Evolutionary conservation across 2,797 vertebrate genomes (phyloP).

Genomic region (Tokudaia muenninki): DNA sequence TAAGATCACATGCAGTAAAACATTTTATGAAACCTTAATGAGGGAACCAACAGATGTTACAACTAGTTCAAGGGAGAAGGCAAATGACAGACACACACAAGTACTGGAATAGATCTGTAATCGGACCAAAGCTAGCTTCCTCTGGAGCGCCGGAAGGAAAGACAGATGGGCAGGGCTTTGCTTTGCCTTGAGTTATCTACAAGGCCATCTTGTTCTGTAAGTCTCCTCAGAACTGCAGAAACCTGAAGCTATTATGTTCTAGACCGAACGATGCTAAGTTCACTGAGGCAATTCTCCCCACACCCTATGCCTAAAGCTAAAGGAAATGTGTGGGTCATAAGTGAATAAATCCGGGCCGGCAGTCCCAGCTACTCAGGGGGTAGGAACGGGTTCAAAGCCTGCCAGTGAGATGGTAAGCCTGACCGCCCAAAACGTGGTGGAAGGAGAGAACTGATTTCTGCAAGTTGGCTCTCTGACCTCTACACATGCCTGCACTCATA

Average conservation of each 20-base stretch:
- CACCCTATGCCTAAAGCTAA: not conserved
- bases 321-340: not conserved
- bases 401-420: not conserved
- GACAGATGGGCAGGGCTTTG: not conserved
- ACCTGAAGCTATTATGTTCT: not conserved
- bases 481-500: not conserved
- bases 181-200: not conserved
- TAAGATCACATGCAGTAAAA: not conserved
- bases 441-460: not conserved
- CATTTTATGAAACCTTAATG: not conserved
- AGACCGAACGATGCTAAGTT: not conserved
- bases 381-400: not conserved
- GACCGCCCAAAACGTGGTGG: not conserved
- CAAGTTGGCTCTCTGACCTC: not conserved
- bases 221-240: not conserved
- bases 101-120: conserved; percentile 20
- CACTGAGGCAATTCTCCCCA: not conserved
- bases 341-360: not conserved
- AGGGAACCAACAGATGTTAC: not conserved
- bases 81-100: not conserved
- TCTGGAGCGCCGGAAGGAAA: accelerated
- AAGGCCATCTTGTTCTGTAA: not conserved
- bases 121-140: not conserved
- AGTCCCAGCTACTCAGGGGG: not conserved
- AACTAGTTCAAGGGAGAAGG: conserved; percentile 23